phyloP scores from a whole-genome alignment of 23 tunicate species.

The Diplosoma virens region DNA sequence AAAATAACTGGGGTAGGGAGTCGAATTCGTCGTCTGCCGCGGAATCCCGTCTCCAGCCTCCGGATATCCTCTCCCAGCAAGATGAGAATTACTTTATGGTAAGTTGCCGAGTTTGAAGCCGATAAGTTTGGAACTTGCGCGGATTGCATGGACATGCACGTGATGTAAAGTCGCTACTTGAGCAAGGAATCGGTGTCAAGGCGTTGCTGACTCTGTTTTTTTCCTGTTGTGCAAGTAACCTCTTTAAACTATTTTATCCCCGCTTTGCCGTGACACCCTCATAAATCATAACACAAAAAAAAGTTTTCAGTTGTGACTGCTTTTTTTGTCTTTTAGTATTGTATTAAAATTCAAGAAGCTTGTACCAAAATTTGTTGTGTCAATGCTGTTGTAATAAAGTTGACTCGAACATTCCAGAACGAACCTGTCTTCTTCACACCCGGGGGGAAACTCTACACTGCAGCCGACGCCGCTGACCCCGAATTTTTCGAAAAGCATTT shows the following conservation, averaged over 20 bases:
- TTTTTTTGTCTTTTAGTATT: too few relatives aligned
- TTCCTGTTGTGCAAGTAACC: too few relatives aligned
- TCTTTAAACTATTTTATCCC: too few relatives aligned
- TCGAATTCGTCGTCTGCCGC: background rate
- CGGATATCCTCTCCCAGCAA: background rate
- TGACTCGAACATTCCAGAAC: too few relatives aligned
- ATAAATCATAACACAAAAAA: background rate
- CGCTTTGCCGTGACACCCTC: constrained; percentile 1
- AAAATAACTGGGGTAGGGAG: constrained; percentile 51
- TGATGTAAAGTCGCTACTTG: background rate
- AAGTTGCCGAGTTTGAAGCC: background rate
- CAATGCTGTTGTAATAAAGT: too few relatives aligned
- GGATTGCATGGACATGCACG: too few relatives aligned
- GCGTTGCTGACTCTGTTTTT: too few relatives aligned
- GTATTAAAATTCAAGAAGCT: too few relatives aligned
- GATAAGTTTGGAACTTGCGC: background rate
- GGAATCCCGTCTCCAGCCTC: background rate
- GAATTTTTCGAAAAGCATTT: constrained; percentile 67
- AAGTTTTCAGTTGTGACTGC: too few relatives aligned
- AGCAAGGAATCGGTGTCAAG: constrained; percentile 64
- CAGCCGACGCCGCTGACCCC: constrained; percentile 78
- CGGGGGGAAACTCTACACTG: constrained; percentile 63
- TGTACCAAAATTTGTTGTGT: too few relatives aligned
- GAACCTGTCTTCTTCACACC: constrained; percentile 55
- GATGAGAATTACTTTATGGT: constrained; percentile 43